phyloP scores from a whole-genome alignment of 2,113 vertebrate genomes.

The Eolophus roseicapilla region DNA sequence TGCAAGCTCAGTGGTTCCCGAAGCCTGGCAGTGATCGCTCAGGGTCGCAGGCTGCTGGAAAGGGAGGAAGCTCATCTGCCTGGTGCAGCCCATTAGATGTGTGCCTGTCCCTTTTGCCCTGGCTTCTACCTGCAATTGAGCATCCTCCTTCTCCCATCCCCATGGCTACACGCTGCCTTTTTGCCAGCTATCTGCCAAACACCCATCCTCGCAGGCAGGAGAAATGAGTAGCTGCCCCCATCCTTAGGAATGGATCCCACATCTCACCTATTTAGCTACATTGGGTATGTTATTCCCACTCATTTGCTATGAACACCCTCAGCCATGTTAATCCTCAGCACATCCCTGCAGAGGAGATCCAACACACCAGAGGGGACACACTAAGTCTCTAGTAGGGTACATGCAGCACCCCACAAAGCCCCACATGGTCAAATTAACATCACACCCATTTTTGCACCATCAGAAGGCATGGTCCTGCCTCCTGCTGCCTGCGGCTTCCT shows the following conservation, averaged over 20 bases:
- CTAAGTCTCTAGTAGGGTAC: neutral
- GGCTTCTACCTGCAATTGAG: neutral
- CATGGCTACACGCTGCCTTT: neutral
- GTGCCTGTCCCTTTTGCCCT: neutral
- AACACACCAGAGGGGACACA: neutral
- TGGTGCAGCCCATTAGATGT: neutral
- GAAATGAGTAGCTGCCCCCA: neutral
- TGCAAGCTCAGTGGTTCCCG: neutral
- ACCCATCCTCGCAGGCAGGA: neutral
- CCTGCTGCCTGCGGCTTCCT: neutral
- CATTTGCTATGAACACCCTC: neutral
- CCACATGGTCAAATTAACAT: rapidly evolving
- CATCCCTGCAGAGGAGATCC: neutral
- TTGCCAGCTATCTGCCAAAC: neutral
- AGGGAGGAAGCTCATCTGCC: neutral
- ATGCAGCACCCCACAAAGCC: neutral
- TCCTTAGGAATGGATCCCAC: neutral
- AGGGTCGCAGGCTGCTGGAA: neutral
- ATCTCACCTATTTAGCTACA: neutral
- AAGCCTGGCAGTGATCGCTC: neutral
- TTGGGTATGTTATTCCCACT: neutral
- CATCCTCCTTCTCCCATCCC: neutral
- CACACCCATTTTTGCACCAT: neutral
- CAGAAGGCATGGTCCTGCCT: neutral
- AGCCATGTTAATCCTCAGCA: neutral